Base-by-base conservation (phyloP, 2,797 vertebrate species). In the Onychomys arenicola region DNA sequence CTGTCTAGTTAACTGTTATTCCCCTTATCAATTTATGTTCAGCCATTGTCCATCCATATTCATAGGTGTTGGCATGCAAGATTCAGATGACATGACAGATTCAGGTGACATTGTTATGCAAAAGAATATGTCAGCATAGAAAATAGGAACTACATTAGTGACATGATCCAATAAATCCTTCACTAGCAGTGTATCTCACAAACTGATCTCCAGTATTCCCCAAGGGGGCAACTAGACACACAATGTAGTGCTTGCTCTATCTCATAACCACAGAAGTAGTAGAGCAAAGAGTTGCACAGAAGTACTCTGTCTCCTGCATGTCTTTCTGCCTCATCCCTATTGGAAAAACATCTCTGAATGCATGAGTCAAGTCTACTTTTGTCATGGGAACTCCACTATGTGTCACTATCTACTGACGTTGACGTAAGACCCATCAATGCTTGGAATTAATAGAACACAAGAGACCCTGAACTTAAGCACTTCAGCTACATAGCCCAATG, bases 351-450 rank as follows among this genome's bases (percentile, higher is more conserved):
- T 32, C 86, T 90, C 57, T 25, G 52, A 61, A 46, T 21, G 19
- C 23, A 43, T 90, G 59, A 13, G 40, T 55, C 5, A 32, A 49
- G 34, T 29, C 19, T 75, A 21, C 1, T 75, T 87, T 86, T 34
- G 77, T 93, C 76, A 37, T 55, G 12, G 40, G 77, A 83, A 65
- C 55, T 82, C 13, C 13, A 71, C 23, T 4, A 2, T 49, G 5
- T 5, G 11, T 61, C 2, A 0, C 67, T 21, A 27, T 87, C 29
- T 32, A 40, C 0, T 27, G 37, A 77, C 3, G n/a, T 7, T 21
- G 49, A 59, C 13, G 11, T 5, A 61, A 37, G 52, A n/a, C 8
- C 6, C 1, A 4, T 4, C 27, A 25, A 10, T 3, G 7, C 3
- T 83, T 17, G 71, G 23, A 52, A 43, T 69, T 61, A 9, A 55